Evolutionary conservation across 2,888 invertebrate genomes (phyloP), one percentile per base, ranked within the genome.

Genomic region (Geophilus truncorum): DNA sequence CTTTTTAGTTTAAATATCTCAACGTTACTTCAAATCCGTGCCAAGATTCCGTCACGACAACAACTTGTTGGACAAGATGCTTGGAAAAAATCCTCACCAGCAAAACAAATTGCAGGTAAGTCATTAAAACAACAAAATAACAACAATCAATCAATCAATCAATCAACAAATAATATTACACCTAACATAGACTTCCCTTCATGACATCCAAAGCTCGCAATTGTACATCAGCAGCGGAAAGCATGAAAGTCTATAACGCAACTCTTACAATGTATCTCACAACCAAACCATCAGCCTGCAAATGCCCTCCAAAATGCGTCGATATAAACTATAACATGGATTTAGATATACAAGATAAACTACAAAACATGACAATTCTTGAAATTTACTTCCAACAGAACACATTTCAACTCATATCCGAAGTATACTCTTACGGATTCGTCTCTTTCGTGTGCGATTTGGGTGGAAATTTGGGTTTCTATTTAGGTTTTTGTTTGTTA

Each of bases 391-490:
- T 79, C 21, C 25, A 23, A 28, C 3, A 10, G 2, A 62, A 79
- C 18, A 79, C 7, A 15, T 57, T 79, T 6, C 6, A 21, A 28
- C 21, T 57, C 1, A 57, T 79, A 9, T 2, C 2, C 2, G 79
- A 79, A 28, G 12, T 25, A 4, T 57, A 79, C 30, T 9, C 57
- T 18, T 79, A 62, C 18, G 30, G 15, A 10, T 18, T 62, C 15
- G 18, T 79, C 3, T 4, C 79, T n/a, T 30, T 79, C 9, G n/a
- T 79, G 1, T 79, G 79, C 21, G 79, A 79, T 18, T 28, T 79
- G 23, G 79, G 79, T 28, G 79, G 79, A n/a, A 79, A 79, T 30
- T 32, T 79, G 30, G 79, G 79, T 25, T 30, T 79, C 15, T 79
- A 79, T 34, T n/a, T 79, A 6, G 79, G 79, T n/a, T 3, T 79